phyloP scores from a whole-genome alignment of 2,797 vertebrate genomes.

The Cuniculus paca region DNA sequence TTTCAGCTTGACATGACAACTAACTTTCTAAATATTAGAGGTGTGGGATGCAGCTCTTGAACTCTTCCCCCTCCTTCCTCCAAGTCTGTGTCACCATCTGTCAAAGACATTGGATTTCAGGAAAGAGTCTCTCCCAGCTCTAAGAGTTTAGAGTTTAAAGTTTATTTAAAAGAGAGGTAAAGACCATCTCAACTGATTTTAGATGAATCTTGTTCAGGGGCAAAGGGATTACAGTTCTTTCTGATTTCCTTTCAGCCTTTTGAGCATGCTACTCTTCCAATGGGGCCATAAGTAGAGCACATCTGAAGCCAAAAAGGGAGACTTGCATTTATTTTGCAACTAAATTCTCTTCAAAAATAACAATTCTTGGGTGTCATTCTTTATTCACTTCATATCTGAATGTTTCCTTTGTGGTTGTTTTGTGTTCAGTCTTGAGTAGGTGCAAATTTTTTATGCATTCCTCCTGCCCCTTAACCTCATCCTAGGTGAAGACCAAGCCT shows the following conservation, averaged over 20 bases:
- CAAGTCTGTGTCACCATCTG: slow-evolving; percentile 67
- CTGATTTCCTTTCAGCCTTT: background rate
- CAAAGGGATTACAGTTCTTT: background rate
- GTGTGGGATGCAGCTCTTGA: slow-evolving; percentile 59
- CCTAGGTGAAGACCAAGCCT: background rate
- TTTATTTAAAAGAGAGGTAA: slow-evolving; percentile 60
- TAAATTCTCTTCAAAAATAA: slow-evolving; percentile 56
- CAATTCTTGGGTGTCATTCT: slow-evolving; percentile 16
- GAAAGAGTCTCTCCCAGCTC: slow-evolving; percentile 23
- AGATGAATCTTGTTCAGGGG: background rate
- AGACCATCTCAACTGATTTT: slow-evolving; percentile 28
- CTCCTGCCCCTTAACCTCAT: background rate
- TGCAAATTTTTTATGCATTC: background rate
- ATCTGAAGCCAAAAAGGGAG: background rate
- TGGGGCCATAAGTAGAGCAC: background rate
- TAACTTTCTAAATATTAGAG: slow-evolving; percentile 72
- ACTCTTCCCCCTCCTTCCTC: background rate
- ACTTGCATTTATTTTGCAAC: slow-evolving; percentile 14
- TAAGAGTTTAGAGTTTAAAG: slow-evolving; percentile 8
- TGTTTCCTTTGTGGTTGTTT: background rate
- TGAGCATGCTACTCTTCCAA: background rate
- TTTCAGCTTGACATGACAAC: slow-evolving; percentile 68
- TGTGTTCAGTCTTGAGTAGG: background rate
- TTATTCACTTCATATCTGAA: slow-evolving; percentile 25
- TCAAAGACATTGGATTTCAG: slow-evolving; percentile 58